Base-by-base conservation (phyloP, 2,113 vertebrate genomes). In the Stictonetta naevosa region DNA sequence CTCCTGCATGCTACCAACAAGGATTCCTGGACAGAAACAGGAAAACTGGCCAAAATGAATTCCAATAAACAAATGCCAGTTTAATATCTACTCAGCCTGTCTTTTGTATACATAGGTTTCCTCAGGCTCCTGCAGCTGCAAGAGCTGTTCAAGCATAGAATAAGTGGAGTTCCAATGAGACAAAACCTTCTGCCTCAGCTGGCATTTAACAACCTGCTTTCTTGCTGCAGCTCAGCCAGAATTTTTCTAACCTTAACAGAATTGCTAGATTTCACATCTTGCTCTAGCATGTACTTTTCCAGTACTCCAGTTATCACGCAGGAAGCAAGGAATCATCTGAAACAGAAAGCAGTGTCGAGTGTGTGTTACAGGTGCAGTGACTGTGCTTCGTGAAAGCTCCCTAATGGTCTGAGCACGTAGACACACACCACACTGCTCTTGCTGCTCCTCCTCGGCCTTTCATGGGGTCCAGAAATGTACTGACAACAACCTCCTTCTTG, bases 121-220 rank as follows among this genome's bases (percentile, higher is more conserved):
- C 90, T 94, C 93, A 34, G 52, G 63, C 85, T 95, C 95, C 97
- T 94, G 96, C 95, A 97, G 95, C 89, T 97, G 69, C 92, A 94
- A 96, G 95, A 95, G 94, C 96, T 95, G 86, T 81, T 98, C 96
- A 97, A 97, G 97, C 94, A 83, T 91, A 84, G 97, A 98, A 92
- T 97, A 98, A 98, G 95, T 72, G 78, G 93, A 94, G 96, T 86
- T 98, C 95, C 98, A 96, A 97, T 77, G 91, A 98, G 97, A 97
- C 74, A 72, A 97, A 98, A 94, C 96, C 97, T 97, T 97, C 98
- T 97, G 98, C 96, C 97, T 98, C 95, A 78, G 96, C 96, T 96
- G 97, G 97, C 96, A 97, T 98, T 98, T 97, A 97, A 97, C 97
- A 98, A 97, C 97, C 96, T 97, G 95, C 95, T 98, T 98, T 96